Evolutionary conservation across 2,888 invertebrate species (phyloP), one percentile per base, ranked within the genome.

Genomic region (Chouioia cunea): DNA sequence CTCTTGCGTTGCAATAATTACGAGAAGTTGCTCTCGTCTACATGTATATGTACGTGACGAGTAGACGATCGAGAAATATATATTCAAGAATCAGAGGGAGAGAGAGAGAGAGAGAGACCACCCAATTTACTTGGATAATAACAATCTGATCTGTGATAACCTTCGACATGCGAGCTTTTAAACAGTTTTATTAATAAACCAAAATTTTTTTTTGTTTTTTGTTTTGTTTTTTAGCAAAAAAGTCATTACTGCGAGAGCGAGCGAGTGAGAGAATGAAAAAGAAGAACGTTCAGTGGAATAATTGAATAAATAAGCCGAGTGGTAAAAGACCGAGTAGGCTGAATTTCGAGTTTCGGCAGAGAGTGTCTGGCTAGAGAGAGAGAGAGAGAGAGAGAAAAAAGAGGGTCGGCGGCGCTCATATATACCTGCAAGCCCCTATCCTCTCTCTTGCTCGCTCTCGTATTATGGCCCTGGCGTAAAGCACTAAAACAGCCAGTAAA

Each of bases 401-500:
- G 57, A 50, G 43, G 65, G 46, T 48, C 52, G 58, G 47, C 64
- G 36, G 36, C 36, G 36, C 36, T 36, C 36, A 47, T 69, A 64
- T 64, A 70, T 70, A 70, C 69, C 70, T 70, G 70, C 70, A 36
- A 65, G 15, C 52, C 56, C 52, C 63, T n/a, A 43, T 36, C 2
- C 36, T 36, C 2, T n/a, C n/a, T n/a, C 27, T 27, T 6, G 50
- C 59, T 44, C 27, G 74, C 65, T 73, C 69, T 60, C 60, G 60
- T 50, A 70, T 70, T 65, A 70, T 70, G 65, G 65, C 74, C 36
- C 36, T 57, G 73, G 72, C 72, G 77, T 79, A 80, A 79, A 79
- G 78, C 79, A 78, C 72, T 77, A 80, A 79, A 80, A 78, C 77
- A 77, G 52, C 47, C 62, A 68, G 75, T 78, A 77, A 80, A 77